phyloP scores from a whole-genome alignment of 1,140 invertebrate species.

The Conus betulinus region DNA sequence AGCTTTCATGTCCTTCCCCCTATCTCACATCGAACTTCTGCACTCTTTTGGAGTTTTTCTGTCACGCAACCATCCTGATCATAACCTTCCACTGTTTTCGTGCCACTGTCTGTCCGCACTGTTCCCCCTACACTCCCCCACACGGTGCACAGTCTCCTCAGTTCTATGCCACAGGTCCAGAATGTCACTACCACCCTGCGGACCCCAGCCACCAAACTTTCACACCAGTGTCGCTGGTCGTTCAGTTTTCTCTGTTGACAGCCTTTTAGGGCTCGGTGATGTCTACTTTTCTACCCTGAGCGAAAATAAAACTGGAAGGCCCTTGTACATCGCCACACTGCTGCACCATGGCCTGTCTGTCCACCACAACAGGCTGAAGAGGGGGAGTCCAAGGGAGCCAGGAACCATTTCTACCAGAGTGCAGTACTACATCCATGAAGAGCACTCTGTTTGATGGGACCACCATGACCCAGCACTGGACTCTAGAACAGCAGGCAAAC shows the following conservation, averaged over 20 bases:
- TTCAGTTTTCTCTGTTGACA: not conserved
- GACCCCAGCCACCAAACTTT: not conserved
- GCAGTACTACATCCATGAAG: not conserved
- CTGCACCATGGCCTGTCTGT: slow-evolving; percentile 13
- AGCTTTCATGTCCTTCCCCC: slow-evolving; percentile 50
- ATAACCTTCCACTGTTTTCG: slow-evolving; percentile 14
- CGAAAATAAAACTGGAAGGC: not conserved
- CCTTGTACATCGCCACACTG: not conserved
- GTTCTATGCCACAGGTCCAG: not conserved
- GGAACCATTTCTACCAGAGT: not conserved
- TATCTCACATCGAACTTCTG: slow-evolving; percentile 47
- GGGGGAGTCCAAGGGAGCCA: not conserved
- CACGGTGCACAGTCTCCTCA: not conserved
- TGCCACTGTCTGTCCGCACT: slow-evolving; percentile 11
- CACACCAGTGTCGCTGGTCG: not conserved
- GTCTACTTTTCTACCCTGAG: not conserved
- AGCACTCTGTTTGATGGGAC: not conserved
- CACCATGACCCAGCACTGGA: slow-evolving; percentile 30
- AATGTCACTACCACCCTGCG: not conserved
- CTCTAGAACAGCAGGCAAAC: slow-evolving; percentile 56
- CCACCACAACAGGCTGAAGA: slow-evolving; percentile 35
- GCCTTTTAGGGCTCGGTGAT: not conserved
- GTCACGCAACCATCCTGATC: not conserved
- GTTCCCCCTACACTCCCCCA: not conserved
- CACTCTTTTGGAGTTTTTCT: slow-evolving; percentile 27